Evolutionary conservation across 1,140 invertebrate species (phyloP), one percentile per base, ranked within the genome.

Genomic region (Drosophila sproati): DNA sequence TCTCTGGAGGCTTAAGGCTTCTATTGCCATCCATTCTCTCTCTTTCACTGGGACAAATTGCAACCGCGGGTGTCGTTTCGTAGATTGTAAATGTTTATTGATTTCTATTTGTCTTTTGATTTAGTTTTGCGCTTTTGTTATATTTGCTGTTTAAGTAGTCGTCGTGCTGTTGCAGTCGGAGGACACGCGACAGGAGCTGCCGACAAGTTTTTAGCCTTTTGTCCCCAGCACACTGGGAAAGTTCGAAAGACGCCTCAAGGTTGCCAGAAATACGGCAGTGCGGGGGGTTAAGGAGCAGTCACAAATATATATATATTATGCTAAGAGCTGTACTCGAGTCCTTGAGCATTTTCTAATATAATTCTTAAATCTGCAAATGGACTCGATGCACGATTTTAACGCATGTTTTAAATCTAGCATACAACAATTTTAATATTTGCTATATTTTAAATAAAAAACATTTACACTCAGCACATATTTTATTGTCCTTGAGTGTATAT

Each of bases 111-210:
- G 79, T 82, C 50, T 60, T 5, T 51, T 56, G 73, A 83, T 88
- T 76, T 76, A 75, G 52, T 77, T 75, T 62, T 47, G 60, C 34
- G 74, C 67, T 59, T 77, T 82, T 85, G 73, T 68, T 47, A 35
- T 8, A 5, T 8, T 55, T 32, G 20, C 68, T 86, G 82, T 86
- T 82, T 86, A 86, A 91, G 82, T 91, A 91, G 87, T 91, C 87
- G 63, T 77, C 85, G 67, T 80, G 80, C 83, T 85, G 85, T 78
- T 88, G 72, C 63, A 78, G 80, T 80, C 81, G 80, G 90, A 85
- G 86, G 87, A 91, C 88, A 91, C 87, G 88, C 87, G 88, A 91
- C 87, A 90, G 87, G 87, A 91, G 87, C 88, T 91, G 82, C 77
- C 78, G 79, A 82, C 88, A 88, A 90, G 82, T 87, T 82, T 57